Evolutionary conservation across 2,113 vertebrate genomes (phyloP), one percentile per base, ranked within the genome.

Genomic region (Melanotaenia duboulayi): DNA sequence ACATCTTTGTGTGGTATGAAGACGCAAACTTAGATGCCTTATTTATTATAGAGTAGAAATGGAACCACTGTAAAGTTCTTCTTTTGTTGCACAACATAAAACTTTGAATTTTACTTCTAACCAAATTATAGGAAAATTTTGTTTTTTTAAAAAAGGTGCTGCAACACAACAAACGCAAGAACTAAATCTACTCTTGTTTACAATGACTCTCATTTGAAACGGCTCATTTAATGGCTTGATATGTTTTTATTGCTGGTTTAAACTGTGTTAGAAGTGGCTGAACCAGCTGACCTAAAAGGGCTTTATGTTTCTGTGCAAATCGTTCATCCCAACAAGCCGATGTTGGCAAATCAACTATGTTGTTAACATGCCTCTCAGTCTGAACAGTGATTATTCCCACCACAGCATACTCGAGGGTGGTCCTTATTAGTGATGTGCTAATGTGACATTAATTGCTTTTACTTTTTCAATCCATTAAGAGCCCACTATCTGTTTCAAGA

Each of bases 401-500:
- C 22, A 46, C 78, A 65, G 71, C 82, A 68, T 69, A 58, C 83
- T 67, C 64, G 71, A 80, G 89, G 87, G 83, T 80, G 86, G 85
- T 80, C 77, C 89, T 90, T 92, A 91, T 92, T 92, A 92, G 87
- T 74, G 80, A 81, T 86, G 86, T 84, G 86, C 85, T 92, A 93
- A 93, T 92, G 89, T 88, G 89, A 91, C 91, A 90, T 91, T 92
- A 93, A 93, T 93, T 91, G 91, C 89, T 91, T 91, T 92, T 90
- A 88, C 82, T 91, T 91, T 92, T 92, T 93, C 91, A 90, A 87
- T 90, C 89, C 89, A 93, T 92, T 92, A 92, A 90, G 84, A 91
- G 83, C 80, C 85, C 71, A 82, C 87, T 90, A 90, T 93, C 89
- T 89, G 82, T 90, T 90, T 89, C 78, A 78, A 76, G 83, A 90